Evolutionary conservation across 2,888 invertebrate species (phyloP).

Genomic region (Patella caerulea): DNA sequence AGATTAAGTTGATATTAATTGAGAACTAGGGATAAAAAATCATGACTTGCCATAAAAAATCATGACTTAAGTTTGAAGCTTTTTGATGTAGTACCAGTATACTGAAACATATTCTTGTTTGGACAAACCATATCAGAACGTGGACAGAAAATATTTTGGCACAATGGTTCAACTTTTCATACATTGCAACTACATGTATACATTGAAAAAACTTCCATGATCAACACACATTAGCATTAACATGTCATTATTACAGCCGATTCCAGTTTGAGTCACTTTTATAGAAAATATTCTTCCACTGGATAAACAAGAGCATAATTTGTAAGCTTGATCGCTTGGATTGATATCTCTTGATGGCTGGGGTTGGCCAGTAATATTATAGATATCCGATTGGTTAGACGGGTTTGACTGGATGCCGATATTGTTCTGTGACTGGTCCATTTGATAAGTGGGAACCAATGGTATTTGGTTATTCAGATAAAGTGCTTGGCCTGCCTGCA

Average conservation of each 20-base stretch:
- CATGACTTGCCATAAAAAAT: too few species aligned
- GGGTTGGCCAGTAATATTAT: background rate
- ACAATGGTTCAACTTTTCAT: too few species aligned
- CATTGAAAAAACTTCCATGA: too few species aligned
- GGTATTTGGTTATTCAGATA: conserved; percentile 35
- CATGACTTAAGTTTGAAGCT: too few species aligned
- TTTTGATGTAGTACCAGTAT: too few species aligned
- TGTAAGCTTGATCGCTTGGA: conserved; percentile 32
- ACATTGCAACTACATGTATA: too few species aligned
- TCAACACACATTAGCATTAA: background rate
- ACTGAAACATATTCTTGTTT: too few species aligned
- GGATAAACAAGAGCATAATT: conserved; percentile 56
- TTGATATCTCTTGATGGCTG: background rate
- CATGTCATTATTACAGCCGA: conserved; percentile 42
- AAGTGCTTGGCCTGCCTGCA: conserved; percentile 33
- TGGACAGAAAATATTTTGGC: too few species aligned
- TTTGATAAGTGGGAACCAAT: background rate
- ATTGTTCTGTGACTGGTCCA: conserved; percentile 8
- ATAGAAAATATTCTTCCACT: conserved; percentile 55
- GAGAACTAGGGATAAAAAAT: too few species aligned
- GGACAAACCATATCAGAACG: too few species aligned
- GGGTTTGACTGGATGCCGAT: conserved; percentile 10
- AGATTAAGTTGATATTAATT: too few species aligned
- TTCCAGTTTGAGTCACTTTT: conserved; percentile 35
- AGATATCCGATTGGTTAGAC: background rate